A percentile compares a stretch with the other conserved stretches of the same genome.
phyloP scores from a whole-genome alignment of 2,888 invertebrate species.

The Hesperia comma region DNA sequence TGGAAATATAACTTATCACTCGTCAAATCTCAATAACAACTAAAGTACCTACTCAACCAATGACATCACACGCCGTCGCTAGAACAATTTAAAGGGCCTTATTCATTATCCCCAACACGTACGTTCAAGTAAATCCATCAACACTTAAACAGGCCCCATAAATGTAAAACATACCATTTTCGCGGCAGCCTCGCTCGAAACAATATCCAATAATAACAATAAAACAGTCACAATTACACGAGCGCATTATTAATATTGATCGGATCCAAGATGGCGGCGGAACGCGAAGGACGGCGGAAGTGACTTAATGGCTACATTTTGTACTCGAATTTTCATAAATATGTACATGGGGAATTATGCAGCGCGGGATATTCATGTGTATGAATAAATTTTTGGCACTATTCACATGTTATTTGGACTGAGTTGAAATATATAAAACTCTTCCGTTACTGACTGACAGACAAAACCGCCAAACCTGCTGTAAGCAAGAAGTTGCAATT shows the following conservation, averaged over 20 bases:
- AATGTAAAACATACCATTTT: constrained; percentile 68
- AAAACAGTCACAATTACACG: constrained; percentile 60
- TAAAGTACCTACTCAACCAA: not conserved
- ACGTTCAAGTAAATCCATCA: constrained; percentile 49
- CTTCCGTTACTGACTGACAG: too few relatives aligned
- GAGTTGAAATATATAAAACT: too few relatives aligned
- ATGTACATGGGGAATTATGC: constrained; percentile 17
- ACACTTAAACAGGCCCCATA: constrained; percentile 50
- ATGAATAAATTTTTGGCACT: not conserved
- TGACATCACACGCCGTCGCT: constrained; percentile 6
- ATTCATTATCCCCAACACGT: constrained; percentile 48
- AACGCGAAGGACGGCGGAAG: constrained; percentile 52
- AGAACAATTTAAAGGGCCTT: constrained; percentile 35
- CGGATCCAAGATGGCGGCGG: constrained; percentile 49
- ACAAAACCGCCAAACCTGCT: too few relatives aligned
- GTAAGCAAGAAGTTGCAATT: too few relatives aligned
- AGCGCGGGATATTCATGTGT: not conserved
- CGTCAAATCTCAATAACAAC: not conserved
- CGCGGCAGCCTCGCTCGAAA: constrained; percentile 68
- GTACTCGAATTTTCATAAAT: constrained; percentile 46
- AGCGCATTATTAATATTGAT: constrained; percentile 58
- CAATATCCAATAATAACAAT: constrained; percentile 81
- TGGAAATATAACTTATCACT: too few relatives aligned
- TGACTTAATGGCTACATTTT: constrained; percentile 47
- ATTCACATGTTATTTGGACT: not conserved